Evolutionary conservation across 2,888 invertebrate genomes (phyloP).

Genomic region (Pandemis cinnamomeana): DNA sequence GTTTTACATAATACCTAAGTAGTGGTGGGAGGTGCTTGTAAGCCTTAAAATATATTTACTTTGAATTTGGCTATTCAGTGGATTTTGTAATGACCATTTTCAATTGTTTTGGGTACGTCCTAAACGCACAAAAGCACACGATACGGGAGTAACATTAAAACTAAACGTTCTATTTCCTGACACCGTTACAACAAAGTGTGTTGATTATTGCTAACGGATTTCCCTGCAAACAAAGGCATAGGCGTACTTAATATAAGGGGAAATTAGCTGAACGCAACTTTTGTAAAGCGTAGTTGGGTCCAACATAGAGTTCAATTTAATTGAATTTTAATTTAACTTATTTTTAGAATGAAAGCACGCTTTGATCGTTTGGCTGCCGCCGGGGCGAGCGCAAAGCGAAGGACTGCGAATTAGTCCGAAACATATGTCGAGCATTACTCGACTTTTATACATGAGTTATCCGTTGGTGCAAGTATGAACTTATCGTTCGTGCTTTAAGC

Average conservation of each 20-base stretch:
- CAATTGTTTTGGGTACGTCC: neutral
- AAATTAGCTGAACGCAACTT: neutral
- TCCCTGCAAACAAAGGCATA: neutral
- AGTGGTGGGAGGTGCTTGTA: too few relatives aligned
- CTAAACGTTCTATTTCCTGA: slow-evolving; percentile 18
- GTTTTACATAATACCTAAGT: too few relatives aligned
- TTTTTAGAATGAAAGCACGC: neutral
- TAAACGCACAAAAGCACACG: neutral
- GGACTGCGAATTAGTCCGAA: too few relatives aligned
- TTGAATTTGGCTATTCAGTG: neutral
- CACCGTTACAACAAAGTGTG: slow-evolving; percentile 4
- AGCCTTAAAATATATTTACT: neutral
- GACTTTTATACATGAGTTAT: too few relatives aligned
- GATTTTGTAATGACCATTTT: neutral
- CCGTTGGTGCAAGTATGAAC: too few relatives aligned
- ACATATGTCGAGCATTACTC: too few relatives aligned
- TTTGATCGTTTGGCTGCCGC: neutral
- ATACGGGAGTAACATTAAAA: slow-evolving; percentile 18
- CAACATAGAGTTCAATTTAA: neutral
- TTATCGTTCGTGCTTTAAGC: too few relatives aligned
- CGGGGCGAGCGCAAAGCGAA: too few relatives aligned
- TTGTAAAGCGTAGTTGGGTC: neutral
- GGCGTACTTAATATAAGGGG: neutral
- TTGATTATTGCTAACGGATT: slow-evolving; percentile 7
- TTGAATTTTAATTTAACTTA: neutral